phyloP scores from a whole-genome alignment of 2,113 vertebrate species.

The Oreocharis arfaki region DNA sequence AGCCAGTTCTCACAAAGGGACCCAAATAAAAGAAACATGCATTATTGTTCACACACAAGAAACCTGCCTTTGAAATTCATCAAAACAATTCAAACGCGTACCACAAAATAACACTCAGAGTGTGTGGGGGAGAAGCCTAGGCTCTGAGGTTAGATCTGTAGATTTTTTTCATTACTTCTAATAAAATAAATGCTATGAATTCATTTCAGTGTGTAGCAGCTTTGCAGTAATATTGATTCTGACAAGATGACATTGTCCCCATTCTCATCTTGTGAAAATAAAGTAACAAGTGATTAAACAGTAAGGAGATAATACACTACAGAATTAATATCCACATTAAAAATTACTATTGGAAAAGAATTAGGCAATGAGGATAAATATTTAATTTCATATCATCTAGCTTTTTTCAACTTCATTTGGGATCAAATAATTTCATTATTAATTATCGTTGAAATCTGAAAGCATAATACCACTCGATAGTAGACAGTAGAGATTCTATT shows the following conservation, averaged over 20 bases:
- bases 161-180: neutral
- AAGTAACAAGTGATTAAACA: constrained; percentile 22
- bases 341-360: neutral
- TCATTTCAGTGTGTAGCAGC: neutral
- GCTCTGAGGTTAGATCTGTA: neutral
- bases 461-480: neutral
- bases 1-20: neutral
- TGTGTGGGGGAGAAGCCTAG: neutral
- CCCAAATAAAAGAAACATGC: neutral
- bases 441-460: constrained; percentile 14
- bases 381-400: constrained; percentile 37
- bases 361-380: neutral
- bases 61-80: neutral
- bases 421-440: neutral
- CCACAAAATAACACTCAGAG: neutral
- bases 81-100: neutral
- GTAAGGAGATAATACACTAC: neutral
- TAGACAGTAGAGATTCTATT: neutral
- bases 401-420: neutral
- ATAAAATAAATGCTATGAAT: neutral
- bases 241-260: neutral
- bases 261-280: neutral
- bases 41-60: neutral
- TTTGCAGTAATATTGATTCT: neutral
- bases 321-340: constrained; percentile 4